phyloP scores from a whole-genome alignment of 2,888 invertebrate species.

The Epirrita christyi region DNA sequence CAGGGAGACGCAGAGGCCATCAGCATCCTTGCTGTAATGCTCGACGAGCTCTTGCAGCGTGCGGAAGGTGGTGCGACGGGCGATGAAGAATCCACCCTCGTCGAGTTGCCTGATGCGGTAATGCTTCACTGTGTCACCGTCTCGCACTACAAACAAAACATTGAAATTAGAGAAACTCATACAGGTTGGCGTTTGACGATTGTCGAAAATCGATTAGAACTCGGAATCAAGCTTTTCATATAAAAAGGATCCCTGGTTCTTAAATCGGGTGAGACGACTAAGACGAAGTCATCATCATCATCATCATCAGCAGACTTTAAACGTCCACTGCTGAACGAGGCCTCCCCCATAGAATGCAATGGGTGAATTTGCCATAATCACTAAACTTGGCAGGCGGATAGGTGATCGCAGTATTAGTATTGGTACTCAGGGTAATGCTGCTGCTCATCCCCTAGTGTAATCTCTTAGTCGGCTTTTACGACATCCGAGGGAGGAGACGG shows the following conservation, averaged over 20 bases:
- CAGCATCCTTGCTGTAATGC: conserved; percentile 98
- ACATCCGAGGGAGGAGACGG: too few relatives aligned
- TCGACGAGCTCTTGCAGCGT: conserved; percentile 98
- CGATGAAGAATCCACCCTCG: conserved; percentile 99
- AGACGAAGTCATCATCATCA: neutral
- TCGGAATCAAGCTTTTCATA: neutral
- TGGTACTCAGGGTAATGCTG: too few relatives aligned
- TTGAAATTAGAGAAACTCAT: too few relatives aligned
- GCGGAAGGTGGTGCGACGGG: conserved; percentile 98
- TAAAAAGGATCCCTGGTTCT: neutral
- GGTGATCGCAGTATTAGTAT: too few relatives aligned
- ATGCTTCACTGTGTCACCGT: conserved; percentile 99
- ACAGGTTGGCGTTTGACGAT: too few relatives aligned
- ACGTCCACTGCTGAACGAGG: too few relatives aligned
- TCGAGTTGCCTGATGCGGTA: conserved; percentile 99
- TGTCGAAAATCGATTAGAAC: neutral
- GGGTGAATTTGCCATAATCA: too few relatives aligned
- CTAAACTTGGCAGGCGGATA: too few relatives aligned
- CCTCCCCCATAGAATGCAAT: too few relatives aligned
- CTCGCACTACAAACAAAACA: conserved; percentile 90
- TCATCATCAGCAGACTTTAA: too few relatives aligned
- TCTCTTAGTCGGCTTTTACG: too few relatives aligned
- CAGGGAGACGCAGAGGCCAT: conserved; percentile 98
- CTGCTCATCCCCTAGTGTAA: too few relatives aligned
- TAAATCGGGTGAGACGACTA: neutral